Evolutionary conservation across 2,113 vertebrate genomes (phyloP), one percentile per base, ranked within the genome.

Genomic region (Heloderma charlesbogerti): DNA sequence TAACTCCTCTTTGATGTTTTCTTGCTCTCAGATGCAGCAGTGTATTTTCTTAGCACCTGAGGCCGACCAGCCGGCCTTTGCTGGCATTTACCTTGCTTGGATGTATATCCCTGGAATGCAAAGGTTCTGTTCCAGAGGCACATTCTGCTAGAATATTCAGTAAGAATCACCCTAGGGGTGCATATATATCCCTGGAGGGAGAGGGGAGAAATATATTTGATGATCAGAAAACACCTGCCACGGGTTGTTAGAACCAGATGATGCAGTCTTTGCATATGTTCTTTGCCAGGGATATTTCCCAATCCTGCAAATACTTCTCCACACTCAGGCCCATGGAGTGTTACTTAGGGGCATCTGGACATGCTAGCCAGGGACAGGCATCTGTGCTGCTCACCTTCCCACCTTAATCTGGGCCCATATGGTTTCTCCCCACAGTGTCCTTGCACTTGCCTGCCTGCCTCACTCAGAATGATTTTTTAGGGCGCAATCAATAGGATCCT

Each of bases 31-130:
- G 22, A 90, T 90, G 84, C 16, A 69, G 90, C 1, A 0, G 29
- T 13, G 0, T n/a, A 51, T 93, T 92, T 71, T 43, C 1, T 93
- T 93, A 95, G 91, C 95, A 22, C 77, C 15, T 12, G 20, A 3
- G 37, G 13, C 27, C 34, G 25, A n/a, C n/a, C n/a, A n/a, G 85
- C 16, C 16, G 72, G 87, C 34, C 15, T 77, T 20, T 77, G 45
- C 79, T 77, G 20, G 43, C 72, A 48, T 79, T 79, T 16, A 16
- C 63, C 60, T 27, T 6, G 9, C 13, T 37, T 7, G n/a, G 34
- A 48, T 84, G 22, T 18, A 22, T 34, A n/a, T 48, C 25, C 72
- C 8, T 22, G 0, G 54, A 45, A n/a, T 67, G 92, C 71, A 22
- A 79, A 71, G 81, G 15, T 15, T 48, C 12, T 25, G 88, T 92